Evolutionary conservation across 2,113 vertebrate species (phyloP), one percentile per base, ranked within the genome.

Genomic region (Perca fluviatilis): DNA sequence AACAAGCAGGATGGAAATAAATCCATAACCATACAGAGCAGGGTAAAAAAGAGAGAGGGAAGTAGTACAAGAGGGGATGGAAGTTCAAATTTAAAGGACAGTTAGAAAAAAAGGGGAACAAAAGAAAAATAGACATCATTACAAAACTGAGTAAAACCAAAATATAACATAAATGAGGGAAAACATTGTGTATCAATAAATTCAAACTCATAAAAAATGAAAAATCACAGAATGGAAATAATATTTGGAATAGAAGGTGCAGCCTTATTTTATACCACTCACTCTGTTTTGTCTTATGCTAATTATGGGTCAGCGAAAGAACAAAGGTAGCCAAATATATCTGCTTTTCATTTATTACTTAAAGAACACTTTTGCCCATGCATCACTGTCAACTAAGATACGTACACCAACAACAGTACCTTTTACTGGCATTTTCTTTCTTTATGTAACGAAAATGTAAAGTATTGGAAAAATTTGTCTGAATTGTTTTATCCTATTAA

Each of bases 81-180:
- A 36, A 3, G 43, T 69, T 25, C 19, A 71, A 63, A 33, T 56
- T 5, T 60, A 74, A 76, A 61, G 16, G 21, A 71, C 19, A 69
- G 30, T 57, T 9, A 49, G 5, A 54, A 69, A 73, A 54, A 51
- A 4, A 61, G 2, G 5, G 49, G 58, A 78, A 53, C 14, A 80
- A 30, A 23, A 21, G 40, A 9, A 61, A 58, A 84, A 56, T 82
- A 0, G 67, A 50, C 18, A 79, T 51, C 60, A 82, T 77, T 67
- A 75, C 27, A 77, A 51, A 89, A 93, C n/a, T 40, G 13, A 73
- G n/a, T 51, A 65, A 61, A 74, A 77, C 57, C 3, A 21, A 43
- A 75, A 86, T 46, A 77, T 9, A 61, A 57, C 40, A 80, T 30
- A 60, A 68, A 25, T 27, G 21, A 58, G 14, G 3, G 33, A 21